A percentile compares a stretch with the other conserved stretches of the same genome.
These are phyloP conservation scores for Charanyca ferruginea DNA, from an alignment of 2,888 invertebrate species.

Conservation along the genomic window DNA sequence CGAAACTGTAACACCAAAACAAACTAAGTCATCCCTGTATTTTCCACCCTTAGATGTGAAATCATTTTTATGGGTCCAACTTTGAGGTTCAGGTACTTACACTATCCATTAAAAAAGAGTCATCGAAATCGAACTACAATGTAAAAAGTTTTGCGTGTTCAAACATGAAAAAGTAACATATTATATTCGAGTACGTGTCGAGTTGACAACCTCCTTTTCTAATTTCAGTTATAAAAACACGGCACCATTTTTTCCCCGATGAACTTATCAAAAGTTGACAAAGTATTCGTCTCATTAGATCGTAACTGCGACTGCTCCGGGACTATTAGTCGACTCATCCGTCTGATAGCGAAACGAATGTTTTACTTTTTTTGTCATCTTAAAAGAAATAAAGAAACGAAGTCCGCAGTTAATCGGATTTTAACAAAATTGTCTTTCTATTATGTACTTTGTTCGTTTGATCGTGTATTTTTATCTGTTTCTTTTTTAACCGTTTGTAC, in stretches of 20 bases:
- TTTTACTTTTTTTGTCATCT: constrained; percentile 45
- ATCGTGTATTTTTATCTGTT: constrained; percentile 19
- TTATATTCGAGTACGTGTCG: too few species aligned
- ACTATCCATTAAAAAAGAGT: too few species aligned
- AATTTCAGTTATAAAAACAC: background rate
- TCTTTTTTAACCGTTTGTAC: constrained; percentile 12
- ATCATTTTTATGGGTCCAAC: too few species aligned
- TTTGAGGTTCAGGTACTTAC: too few species aligned
- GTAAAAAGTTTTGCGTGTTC: too few species aligned
- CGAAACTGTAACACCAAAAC: too few species aligned
- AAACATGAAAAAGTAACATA: too few species aligned
- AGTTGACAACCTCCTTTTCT: too few species aligned
- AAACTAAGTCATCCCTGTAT: too few species aligned
- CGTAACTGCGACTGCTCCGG: constrained; percentile 5
- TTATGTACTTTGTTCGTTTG: constrained; percentile 50
- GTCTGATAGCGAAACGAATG: constrained; percentile 50
- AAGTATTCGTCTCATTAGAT: constrained; percentile 42
- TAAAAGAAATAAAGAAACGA: constrained; percentile 47
- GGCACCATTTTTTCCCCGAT: background rate
- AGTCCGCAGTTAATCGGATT: constrained; percentile 62
- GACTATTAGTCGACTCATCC: constrained; percentile 29
- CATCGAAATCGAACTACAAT: too few species aligned
- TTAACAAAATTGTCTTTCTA: constrained; percentile 56
- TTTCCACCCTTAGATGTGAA: too few species aligned
- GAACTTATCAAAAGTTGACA: constrained; percentile 19